These are phyloP conservation scores for Platichthys flesus DNA, from an alignment of 2,113 vertebrate genomes.

Conservation along the genomic window DNA sequence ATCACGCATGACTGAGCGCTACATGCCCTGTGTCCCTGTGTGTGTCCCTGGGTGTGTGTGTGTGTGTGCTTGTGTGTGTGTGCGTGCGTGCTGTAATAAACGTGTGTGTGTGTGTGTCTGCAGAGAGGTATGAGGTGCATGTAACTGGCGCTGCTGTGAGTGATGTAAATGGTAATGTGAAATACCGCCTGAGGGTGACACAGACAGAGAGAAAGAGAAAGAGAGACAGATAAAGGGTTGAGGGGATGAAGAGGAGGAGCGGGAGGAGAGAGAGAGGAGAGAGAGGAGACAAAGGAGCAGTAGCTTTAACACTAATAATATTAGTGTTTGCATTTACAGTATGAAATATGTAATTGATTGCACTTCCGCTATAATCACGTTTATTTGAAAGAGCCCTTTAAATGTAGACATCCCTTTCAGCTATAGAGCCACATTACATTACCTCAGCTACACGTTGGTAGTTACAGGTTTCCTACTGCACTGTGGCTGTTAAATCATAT, in stretches of 20 bases:
- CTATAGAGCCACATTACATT: no score
- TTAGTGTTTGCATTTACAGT: slow-evolving; percentile 8
- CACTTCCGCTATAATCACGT: no score
- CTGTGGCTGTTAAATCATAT: no score
- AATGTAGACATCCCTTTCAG: no score
- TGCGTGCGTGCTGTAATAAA: neutral
- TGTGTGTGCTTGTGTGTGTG: slow-evolving; percentile 30
- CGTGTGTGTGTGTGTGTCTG: slow-evolving; percentile 27
- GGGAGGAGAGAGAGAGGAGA: slow-evolving; percentile 21
- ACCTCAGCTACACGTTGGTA: no score
- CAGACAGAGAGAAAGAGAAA: slow-evolving; percentile 32
- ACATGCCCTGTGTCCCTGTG: slow-evolving; percentile 34
- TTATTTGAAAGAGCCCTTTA: no score
- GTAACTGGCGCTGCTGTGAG: slow-evolving; percentile 57
- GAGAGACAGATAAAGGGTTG: neutral
- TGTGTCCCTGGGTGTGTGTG: neutral
- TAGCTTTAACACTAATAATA: slow-evolving; percentile 29
- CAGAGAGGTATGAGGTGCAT: slow-evolving; percentile 62
- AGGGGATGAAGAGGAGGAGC: slow-evolving; percentile 16
- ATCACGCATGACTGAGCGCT: slow-evolving; percentile 52
- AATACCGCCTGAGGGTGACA: slow-evolving; percentile 63
- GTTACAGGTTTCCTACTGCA: no score
- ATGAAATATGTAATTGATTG: slow-evolving; percentile 4
- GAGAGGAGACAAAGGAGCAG: slow-evolving; percentile 45
- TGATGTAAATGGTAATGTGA: slow-evolving; percentile 74